Evolutionary conservation across 1,140 invertebrate species (phyloP).

Genomic region (Platorchestia sp.): DNA sequence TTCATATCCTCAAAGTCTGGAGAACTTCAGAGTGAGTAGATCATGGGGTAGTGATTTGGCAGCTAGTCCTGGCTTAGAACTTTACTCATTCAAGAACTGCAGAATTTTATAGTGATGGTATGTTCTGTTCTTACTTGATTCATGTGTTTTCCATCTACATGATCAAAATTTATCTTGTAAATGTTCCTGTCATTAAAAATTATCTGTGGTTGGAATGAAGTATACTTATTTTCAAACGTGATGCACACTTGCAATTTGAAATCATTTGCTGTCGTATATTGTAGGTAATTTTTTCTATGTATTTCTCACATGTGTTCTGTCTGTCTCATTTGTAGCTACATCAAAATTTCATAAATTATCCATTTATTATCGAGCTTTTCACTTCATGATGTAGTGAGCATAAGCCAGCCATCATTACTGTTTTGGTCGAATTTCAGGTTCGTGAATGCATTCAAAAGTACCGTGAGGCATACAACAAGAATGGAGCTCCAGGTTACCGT

Average conservation of each 20-base stretch:
- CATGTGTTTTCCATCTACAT: background rate
- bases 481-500: conserved; percentile 39
- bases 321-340: background rate
- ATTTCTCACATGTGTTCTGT: background rate
- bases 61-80: background rate
- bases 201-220: background rate
- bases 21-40: no score
- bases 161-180: background rate
- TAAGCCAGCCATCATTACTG: background rate
- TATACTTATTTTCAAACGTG: background rate
- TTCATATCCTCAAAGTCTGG: no score
- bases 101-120: background rate
- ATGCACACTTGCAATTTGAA: background rate
- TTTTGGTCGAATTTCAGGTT: background rate
- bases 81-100: background rate
- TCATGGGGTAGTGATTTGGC: background rate
- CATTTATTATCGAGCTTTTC: background rate
- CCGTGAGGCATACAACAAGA: conserved; percentile 62
- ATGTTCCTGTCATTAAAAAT: background rate
- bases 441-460: conserved; percentile 67
- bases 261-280: background rate
- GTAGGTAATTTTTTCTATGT: background rate
- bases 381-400: background rate
- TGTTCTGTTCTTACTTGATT: background rate
- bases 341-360: background rate